Conservation (phyloP, 2,888 invertebrate genomes). For the Pristionchus maxplancki region DNA sequence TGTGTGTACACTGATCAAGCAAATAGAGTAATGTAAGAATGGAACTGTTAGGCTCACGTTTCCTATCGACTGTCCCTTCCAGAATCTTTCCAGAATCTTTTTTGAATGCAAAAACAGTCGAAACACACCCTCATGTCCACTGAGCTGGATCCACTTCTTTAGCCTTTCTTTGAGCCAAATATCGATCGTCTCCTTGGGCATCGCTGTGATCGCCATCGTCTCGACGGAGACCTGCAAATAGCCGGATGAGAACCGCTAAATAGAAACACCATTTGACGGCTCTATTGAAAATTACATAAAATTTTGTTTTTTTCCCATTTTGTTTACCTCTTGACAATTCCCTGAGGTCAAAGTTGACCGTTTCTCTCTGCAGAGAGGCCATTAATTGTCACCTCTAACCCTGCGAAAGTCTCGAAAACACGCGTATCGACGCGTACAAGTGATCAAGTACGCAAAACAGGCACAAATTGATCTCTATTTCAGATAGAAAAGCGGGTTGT, state of each 20-base stretch:
- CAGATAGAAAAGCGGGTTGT: background rate
- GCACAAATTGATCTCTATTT: background rate
- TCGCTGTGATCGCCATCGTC: constrained; percentile 77
- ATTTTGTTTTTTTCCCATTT: no score
- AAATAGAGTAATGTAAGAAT: background rate
- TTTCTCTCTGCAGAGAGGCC: no score
- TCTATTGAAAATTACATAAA: no score
- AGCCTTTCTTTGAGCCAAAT: constrained; percentile 77
- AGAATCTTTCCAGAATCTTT: background rate
- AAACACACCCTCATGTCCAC: constrained; percentile 73
- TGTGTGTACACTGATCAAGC: background rate
- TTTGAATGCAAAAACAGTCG: background rate
- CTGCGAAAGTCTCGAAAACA: no score
- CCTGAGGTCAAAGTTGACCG: no score
- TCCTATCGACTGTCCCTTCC: background rate
- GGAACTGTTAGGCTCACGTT: background rate
- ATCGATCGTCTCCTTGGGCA: constrained; percentile 70
- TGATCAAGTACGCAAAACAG: no score
- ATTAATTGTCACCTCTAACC: no score
- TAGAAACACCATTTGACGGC: background rate
- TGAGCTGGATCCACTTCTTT: constrained; percentile 75
- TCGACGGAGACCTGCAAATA: constrained; percentile 73
- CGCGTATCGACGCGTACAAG: no score
- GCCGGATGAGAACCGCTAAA: background rate
- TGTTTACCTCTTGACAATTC: no score